Evolutionary conservation across 2,113 vertebrate species (phyloP), one percentile per base, ranked within the genome.

Genomic region (Boulengeromyrus knoepffleri): DNA sequence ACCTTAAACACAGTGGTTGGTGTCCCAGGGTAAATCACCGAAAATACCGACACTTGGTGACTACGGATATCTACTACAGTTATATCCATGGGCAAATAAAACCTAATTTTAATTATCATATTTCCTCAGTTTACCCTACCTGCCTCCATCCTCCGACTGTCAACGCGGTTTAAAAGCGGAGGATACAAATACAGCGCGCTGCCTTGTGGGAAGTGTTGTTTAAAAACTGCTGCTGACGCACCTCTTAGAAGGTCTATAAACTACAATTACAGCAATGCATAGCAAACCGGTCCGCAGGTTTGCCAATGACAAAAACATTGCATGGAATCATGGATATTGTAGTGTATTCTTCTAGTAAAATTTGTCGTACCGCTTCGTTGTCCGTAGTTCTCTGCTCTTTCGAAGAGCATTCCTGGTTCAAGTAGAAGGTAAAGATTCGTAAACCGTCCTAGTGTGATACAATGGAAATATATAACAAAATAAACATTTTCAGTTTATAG

Each of bases 71-170:
- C 88, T 87, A 21, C 19, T 46, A 88, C 85, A 83, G 84, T 74
- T 52, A 85, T 39, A 46, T 19, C 15, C 47, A 87, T 21, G n/a
- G 47, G 27, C 9, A 49, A 62, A 83, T 19, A 36, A 46, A 49
- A n/a, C 10, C 4, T 21, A 83, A 87, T 83, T 39, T 77, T 39
- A 84, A 62, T 56, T 6, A 53, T 58, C 46, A 90, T 90, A 90
- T 91, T 31, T 86, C 12, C 47, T 45, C 36, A 27, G 70, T 46
- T 90, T 84, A 50, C 49, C 93, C 91, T 93, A 94, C 93, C 93
- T 93, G 93, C 91, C 92, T 94, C 93, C 93, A 94, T 94, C 92
- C 93, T 94, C 89, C 89, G 49, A 80, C 92, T 92, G 92, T 93
- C 93, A 94, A 90, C 91, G 45, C 88, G 56, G 87, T 91, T 91